phyloP scores from a whole-genome alignment of 2,797 vertebrate species.

The Dendrocincla tyrannina region DNA sequence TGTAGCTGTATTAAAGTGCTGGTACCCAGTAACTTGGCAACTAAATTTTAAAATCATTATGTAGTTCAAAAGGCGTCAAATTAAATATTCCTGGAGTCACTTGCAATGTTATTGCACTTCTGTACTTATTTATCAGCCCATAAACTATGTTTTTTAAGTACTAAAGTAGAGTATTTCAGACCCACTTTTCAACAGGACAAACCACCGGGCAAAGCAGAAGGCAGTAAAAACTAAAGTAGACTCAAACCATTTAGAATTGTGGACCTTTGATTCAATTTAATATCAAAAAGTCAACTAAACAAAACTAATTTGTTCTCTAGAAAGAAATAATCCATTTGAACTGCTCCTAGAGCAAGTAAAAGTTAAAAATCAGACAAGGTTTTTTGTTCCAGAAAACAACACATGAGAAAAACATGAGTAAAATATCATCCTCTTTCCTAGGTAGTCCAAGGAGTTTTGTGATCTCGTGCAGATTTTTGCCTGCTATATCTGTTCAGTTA shows the following conservation, averaged over 20 bases:
- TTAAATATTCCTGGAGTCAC: not conserved
- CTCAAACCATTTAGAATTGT: not conserved
- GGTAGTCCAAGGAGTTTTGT: not conserved
- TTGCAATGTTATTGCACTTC: not conserved
- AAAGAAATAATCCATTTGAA: not conserved
- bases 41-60: not conserved
- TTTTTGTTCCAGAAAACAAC: not conserved
- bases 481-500: not conserved
- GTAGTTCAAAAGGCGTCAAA: not conserved
- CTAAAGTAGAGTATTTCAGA: not conserved
- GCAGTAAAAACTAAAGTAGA: not conserved
- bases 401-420: not conserved
- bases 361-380: not conserved
- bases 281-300: not conserved
- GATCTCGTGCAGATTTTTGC: not conserved
- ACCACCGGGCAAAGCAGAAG: not conserved
- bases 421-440: not conserved
- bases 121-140: not conserved
- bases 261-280: not conserved
- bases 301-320: not conserved
- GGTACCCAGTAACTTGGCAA: not conserved
- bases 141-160: not conserved
- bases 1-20: constrained; percentile 8
- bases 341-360: not conserved
- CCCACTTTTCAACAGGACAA: not conserved